phyloP scores from a whole-genome alignment of 2,797 vertebrate species.

The Phoxinus dragarum region DNA sequence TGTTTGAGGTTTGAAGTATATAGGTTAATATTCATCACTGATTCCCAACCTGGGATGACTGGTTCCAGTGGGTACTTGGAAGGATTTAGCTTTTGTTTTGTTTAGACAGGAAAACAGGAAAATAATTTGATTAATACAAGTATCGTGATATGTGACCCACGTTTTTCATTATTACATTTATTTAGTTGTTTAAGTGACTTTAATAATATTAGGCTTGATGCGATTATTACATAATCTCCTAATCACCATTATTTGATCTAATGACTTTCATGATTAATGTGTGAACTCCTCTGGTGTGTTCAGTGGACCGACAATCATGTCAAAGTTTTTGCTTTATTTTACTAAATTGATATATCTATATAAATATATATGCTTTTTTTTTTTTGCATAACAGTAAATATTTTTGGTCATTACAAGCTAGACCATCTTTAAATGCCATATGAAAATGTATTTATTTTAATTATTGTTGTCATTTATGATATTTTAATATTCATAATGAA shows the following conservation, averaged over 20 bases:
- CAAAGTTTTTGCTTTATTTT: background rate
- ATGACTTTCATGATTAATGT: background rate
- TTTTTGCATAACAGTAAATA: background rate
- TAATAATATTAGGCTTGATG: background rate
- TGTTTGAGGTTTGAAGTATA: conserved; percentile 8
- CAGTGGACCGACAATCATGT: no score
- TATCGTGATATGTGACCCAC: background rate
- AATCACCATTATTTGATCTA: background rate
- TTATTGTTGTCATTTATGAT: background rate
- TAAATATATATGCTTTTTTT: background rate
- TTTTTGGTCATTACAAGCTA: background rate
- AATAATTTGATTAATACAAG: background rate
- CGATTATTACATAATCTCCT: background rate
- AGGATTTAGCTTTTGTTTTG: background rate
- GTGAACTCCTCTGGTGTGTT: background rate
- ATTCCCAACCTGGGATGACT: background rate
- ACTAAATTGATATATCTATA: background rate
- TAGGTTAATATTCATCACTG: conserved; percentile 11
- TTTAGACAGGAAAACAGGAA: background rate
- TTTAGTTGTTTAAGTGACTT: background rate
- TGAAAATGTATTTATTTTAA: background rate
- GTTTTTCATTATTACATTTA: background rate
- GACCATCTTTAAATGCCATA: background rate
- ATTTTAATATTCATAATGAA: background rate
- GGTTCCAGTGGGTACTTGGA: background rate